Evolutionary conservation across 2,797 vertebrate species (phyloP).

Genomic region (Melanotaenia nigrans): DNA sequence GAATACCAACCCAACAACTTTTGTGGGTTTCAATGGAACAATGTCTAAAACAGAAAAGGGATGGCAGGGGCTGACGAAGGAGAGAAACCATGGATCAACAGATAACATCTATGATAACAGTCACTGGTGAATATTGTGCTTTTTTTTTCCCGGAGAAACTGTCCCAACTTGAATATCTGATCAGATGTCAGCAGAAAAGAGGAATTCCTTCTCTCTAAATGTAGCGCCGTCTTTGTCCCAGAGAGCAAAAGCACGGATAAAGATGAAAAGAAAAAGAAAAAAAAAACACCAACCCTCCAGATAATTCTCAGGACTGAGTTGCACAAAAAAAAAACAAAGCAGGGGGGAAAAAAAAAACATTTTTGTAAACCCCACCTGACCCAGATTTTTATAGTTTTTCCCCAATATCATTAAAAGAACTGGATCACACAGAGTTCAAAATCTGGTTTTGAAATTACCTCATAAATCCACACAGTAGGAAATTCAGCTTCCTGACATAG

Average conservation of each 20-base stretch:
- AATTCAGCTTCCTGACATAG: slow-evolving; percentile 23
- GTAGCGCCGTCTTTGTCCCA: slow-evolving; percentile 30
- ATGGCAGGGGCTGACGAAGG: slow-evolving; percentile 23
- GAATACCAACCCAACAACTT: slow-evolving; percentile 64
- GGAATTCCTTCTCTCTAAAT: slow-evolving; percentile 26
- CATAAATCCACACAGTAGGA: slow-evolving; percentile 36
- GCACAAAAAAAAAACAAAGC: not conserved
- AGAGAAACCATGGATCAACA: slow-evolving; percentile 40
- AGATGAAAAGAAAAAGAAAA: slow-evolving; percentile 1
- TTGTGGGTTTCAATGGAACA: slow-evolving; percentile 63
- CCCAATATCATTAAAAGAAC: slow-evolving; percentile 31
- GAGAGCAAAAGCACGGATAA: slow-evolving; percentile 35
- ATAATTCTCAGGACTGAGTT: slow-evolving; percentile 46
- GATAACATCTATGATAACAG: slow-evolving; percentile 57
- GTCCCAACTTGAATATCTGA: slow-evolving; percentile 44
- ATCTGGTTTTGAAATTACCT: slow-evolving; percentile 52
- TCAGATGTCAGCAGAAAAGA: slow-evolving; percentile 19
- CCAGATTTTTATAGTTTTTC: slow-evolving; percentile 33
- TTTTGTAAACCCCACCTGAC: slow-evolving; percentile 43
- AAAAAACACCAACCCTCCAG: slow-evolving; percentile 34
- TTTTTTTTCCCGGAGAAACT: slow-evolving; percentile 66
- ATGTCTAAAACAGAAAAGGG: slow-evolving; percentile 61
- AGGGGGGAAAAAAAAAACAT: slow-evolving; percentile 9
- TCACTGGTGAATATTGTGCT: slow-evolving; percentile 83
- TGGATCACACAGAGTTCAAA: slow-evolving; percentile 43